These are phyloP conservation scores for Seladonia tumulorum DNA, from an alignment of 2,888 invertebrate species.

Conservation along the genomic window DNA sequence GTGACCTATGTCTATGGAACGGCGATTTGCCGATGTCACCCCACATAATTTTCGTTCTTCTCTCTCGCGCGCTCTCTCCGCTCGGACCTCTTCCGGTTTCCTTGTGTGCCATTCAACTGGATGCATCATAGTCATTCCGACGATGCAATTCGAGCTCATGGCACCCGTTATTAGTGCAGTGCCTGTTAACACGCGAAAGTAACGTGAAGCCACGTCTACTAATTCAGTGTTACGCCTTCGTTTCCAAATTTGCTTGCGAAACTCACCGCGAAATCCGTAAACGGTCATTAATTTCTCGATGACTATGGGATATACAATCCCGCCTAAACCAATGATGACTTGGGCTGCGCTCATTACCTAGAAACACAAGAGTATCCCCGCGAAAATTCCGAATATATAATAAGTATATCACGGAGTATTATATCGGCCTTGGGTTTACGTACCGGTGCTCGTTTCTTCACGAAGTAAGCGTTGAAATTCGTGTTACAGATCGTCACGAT, in stretches of 20 bases:
- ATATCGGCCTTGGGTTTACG: constrained; percentile 21
- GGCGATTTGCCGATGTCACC: constrained; percentile 65
- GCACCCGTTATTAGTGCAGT: constrained; percentile 89
- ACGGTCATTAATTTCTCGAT: constrained; percentile 87
- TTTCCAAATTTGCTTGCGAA: background rate
- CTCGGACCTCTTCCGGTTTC: constrained; percentile 68
- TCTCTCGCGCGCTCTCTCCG: constrained; percentile 62
- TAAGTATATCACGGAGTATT: background rate
- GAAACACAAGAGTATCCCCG: constrained; percentile 42
- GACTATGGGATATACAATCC: constrained; percentile 89
- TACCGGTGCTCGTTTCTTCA: constrained; percentile 87
- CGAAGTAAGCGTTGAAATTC: constrained; percentile 91
- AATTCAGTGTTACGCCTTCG: background rate
- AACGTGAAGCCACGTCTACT: background rate
- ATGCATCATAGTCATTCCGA: constrained; percentile 90
- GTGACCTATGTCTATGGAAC: constrained; percentile 74
- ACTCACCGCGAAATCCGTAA: constrained; percentile 89
- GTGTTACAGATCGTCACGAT: constrained; percentile 90
- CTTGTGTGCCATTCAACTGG: constrained; percentile 89
- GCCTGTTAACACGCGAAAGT: constrained; percentile 67
- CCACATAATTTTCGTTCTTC: constrained; percentile 63
- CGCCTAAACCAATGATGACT: constrained; percentile 88
- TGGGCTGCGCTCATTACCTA: constrained; percentile 91
- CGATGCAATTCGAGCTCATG: constrained; percentile 88
- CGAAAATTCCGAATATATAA: constrained; percentile 28